phyloP scores from a whole-genome alignment of 1,140 invertebrate genomes.

The Proctacanthus coquilletti region DNA sequence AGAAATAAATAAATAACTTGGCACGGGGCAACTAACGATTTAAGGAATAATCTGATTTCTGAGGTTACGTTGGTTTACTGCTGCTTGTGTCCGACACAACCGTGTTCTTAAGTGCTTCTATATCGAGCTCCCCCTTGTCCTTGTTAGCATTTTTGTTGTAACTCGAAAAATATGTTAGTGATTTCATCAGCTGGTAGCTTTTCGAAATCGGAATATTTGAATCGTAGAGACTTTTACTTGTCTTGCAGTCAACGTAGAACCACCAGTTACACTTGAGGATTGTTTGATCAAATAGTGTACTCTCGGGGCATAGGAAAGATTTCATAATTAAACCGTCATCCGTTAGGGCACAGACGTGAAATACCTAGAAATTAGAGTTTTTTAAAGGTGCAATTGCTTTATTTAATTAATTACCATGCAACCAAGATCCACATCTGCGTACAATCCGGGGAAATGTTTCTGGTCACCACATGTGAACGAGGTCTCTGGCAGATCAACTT shows the following conservation, averaged over 20 bases:
- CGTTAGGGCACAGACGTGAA: slow-evolving; percentile 78
- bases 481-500: slow-evolving; percentile 70
- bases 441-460: slow-evolving; percentile 77
- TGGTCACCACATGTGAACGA: slow-evolving; percentile 77
- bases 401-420: slow-evolving; percentile 54
- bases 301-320: slow-evolving; percentile 76
- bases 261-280: slow-evolving; percentile 85
- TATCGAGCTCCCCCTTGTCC: not conserved
- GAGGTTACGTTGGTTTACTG: no score
- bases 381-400: not conserved
- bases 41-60: no score
- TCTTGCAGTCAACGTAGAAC: slow-evolving; percentile 79
- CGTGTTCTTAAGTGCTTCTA: slow-evolving; percentile 7
- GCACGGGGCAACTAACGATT: no score
- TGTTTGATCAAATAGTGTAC: slow-evolving; percentile 74
- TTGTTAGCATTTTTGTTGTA: slow-evolving; percentile 36
- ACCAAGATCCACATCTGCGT: slow-evolving; percentile 76
- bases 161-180: slow-evolving; percentile 62
- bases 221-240: slow-evolving; percentile 60
- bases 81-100: no score
- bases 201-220: slow-evolving; percentile 80
- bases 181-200: slow-evolving; percentile 82
- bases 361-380: slow-evolving; percentile 45
- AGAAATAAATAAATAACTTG: no score
- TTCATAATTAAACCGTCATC: slow-evolving; percentile 78